These are phyloP conservation scores for Oconnorella tubifera DNA, from an alignment of 2,888 invertebrate genomes.

Conservation along the genomic window DNA sequence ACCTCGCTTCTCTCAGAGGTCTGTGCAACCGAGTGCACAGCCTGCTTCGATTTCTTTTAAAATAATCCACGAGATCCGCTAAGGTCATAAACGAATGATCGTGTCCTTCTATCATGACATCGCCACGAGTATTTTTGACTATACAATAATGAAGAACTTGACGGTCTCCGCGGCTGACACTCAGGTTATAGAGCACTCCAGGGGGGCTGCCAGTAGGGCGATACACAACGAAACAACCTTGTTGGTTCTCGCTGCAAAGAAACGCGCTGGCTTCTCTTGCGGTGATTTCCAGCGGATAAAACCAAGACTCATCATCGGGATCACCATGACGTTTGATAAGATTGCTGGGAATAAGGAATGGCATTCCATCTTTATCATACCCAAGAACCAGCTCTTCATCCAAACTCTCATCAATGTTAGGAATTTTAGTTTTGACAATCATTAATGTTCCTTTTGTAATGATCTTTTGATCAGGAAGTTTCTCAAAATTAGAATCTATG, in stretches of 20 bases:
- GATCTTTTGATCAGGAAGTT: constrained; percentile 15
- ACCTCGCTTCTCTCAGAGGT: constrained; percentile 32
- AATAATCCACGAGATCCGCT: constrained; percentile 35
- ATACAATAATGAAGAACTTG: constrained; percentile 38
- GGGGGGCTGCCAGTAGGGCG: constrained; percentile 11
- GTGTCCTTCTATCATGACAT: constrained; percentile 38
- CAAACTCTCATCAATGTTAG: not conserved
- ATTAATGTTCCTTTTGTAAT: constrained; percentile 17
- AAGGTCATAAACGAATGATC: constrained; percentile 37
- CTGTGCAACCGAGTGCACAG: constrained; percentile 31
- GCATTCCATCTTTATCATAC: constrained; percentile 32
- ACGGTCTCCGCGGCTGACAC: constrained; percentile 27
- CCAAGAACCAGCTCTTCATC: constrained; percentile 19
- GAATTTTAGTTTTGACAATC: constrained; percentile 9
- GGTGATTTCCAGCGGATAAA: constrained; percentile 34
- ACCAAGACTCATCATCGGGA: constrained; percentile 36
- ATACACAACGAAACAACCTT: constrained; percentile 38
- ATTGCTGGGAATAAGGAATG: constrained; percentile 30
- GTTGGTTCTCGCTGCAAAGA: constrained; percentile 31
- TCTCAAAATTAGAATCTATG: constrained; percentile 1
- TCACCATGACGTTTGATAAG: constrained; percentile 34
- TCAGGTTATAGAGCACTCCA: constrained; percentile 29
- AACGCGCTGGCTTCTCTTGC: constrained; percentile 36
- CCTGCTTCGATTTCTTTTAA: constrained; percentile 31
- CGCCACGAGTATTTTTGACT: constrained; percentile 34